phyloP scores from a whole-genome alignment of 1,140 invertebrate genomes.

The Tetranychus cinnabarinus region DNA sequence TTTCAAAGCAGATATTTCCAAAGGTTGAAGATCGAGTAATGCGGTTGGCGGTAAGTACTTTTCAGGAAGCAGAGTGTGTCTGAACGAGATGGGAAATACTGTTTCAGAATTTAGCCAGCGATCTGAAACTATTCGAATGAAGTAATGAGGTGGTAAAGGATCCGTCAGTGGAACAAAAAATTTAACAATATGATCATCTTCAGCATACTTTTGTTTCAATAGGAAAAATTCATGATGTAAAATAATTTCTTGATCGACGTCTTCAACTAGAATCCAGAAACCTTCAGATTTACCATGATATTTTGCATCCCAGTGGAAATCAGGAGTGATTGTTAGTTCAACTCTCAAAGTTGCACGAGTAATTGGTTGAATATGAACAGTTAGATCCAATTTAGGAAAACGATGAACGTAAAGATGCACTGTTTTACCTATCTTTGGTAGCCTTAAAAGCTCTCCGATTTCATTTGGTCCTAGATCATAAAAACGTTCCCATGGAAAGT shows the following conservation, averaged over 20 bases:
- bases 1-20: slow-evolving; percentile 47
- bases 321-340: slow-evolving; percentile 91
- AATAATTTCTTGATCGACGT: slow-evolving; percentile 78
- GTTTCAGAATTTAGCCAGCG: slow-evolving; percentile 49
- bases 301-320: slow-evolving; percentile 98
- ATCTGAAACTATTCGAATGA: slow-evolving; percentile 44
- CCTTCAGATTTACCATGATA: slow-evolving; percentile 73
- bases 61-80: slow-evolving; percentile 89
- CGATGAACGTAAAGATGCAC: slow-evolving; percentile 96
- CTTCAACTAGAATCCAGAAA: slow-evolving; percentile 86
- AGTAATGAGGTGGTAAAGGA: slow-evolving; percentile 92
- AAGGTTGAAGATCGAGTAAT: slow-evolving; percentile 83
- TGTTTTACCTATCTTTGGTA: slow-evolving; percentile 87
- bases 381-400: slow-evolving; percentile 79
- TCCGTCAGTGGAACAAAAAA: slow-evolving; percentile 98
- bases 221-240: slow-evolving; percentile 96
- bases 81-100: slow-evolving; percentile 85
- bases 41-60: slow-evolving; percentile 96
- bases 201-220: slow-evolving; percentile 75
- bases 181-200: slow-evolving; percentile 86
- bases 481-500: slow-evolving; percentile 70
- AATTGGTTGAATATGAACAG: slow-evolving; percentile 91
- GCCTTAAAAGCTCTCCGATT: slow-evolving; percentile 83
- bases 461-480: slow-evolving; percentile 92
- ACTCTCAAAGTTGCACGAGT: slow-evolving; percentile 79